These are phyloP conservation scores for Campodea augens DNA, from an alignment of 1,140 invertebrate genomes.

Conservation along the genomic window DNA sequence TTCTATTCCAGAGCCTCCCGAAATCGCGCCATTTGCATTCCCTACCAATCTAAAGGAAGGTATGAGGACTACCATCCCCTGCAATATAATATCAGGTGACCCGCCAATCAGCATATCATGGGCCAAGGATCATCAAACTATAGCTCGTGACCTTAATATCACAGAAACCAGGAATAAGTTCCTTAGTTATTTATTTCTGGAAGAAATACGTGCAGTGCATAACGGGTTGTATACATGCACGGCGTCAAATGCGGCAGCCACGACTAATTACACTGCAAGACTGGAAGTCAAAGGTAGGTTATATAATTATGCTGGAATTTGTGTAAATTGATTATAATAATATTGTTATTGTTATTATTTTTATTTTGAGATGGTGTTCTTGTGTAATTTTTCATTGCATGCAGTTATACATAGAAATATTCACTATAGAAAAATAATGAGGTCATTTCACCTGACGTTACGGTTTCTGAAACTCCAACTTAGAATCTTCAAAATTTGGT, in stretches of 20 bases:
- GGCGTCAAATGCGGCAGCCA: constrained; percentile 17
- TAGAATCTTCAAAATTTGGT: no score
- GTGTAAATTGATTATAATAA: background rate
- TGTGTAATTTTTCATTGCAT: background rate
- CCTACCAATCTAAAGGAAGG: constrained; percentile 21
- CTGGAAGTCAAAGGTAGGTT: constrained; percentile 12
- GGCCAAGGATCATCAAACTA: constrained; percentile 27
- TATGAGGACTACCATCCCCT: constrained; percentile 21
- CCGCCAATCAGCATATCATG: constrained; percentile 26
- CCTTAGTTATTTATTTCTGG: constrained; percentile 13
- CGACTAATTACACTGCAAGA: constrained; percentile 10
- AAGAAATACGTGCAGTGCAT: constrained; percentile 12
- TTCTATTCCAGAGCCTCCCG: constrained; percentile 21
- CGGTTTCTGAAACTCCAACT: no score
- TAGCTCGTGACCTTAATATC: constrained; percentile 16
- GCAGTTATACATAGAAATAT: background rate
- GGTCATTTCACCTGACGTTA: no score
- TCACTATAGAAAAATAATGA: no score
- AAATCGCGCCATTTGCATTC: constrained; percentile 23
- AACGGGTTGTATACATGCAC: constrained; percentile 25
- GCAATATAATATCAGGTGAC: constrained; percentile 24
- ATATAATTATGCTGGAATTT: background rate
- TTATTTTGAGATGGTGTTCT: background rate
- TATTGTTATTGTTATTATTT: background rate
- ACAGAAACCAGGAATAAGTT: constrained; percentile 12